phyloP scores from a whole-genome alignment of 1,140 invertebrate genomes.

The Drosophila novamexicana region DNA sequence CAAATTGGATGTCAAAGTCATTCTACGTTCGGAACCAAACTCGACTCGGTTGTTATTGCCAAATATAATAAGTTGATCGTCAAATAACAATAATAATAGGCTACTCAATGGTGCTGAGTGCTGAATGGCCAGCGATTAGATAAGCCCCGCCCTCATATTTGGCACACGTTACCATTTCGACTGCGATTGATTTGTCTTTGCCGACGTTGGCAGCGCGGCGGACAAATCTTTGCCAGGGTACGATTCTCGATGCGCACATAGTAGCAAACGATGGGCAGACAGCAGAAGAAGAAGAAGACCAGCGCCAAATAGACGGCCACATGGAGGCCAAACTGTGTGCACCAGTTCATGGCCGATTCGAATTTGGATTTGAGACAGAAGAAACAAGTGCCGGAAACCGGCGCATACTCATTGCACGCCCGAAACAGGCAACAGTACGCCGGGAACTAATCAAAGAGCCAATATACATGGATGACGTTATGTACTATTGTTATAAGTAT shows the following conservation, averaged over 20 bases:
- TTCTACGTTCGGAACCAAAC: slow-evolving; percentile 45
- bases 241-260: slow-evolving; percentile 66
- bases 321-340: slow-evolving; percentile 33
- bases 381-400: neutral
- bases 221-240: slow-evolving; percentile 64
- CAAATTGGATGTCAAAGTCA: slow-evolving; percentile 56
- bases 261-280: slow-evolving; percentile 66
- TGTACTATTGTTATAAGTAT: slow-evolving; percentile 7
- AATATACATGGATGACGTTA: slow-evolving; percentile 4
- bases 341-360: slow-evolving; percentile 39
- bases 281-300: slow-evolving; percentile 55
- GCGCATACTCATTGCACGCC: slow-evolving; percentile 45
- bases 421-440: slow-evolving; percentile 31
- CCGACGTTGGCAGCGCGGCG: slow-evolving; percentile 48
- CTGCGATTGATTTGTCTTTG: slow-evolving; percentile 18
- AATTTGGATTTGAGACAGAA: slow-evolving; percentile 14
- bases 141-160: slow-evolving; percentile 48
- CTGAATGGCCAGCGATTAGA: slow-evolving; percentile 55
- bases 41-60: slow-evolving; percentile 21
- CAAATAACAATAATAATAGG: slow-evolving; percentile 21
- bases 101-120: slow-evolving; percentile 22
- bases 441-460: slow-evolving; percentile 25
- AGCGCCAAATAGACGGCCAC: slow-evolving; percentile 54
- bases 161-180: slow-evolving; percentile 73
- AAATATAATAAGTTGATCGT: slow-evolving; percentile 23